Evolutionary conservation across 1,140 invertebrate species (phyloP).

Genomic region (Drosophila leontia): DNA sequence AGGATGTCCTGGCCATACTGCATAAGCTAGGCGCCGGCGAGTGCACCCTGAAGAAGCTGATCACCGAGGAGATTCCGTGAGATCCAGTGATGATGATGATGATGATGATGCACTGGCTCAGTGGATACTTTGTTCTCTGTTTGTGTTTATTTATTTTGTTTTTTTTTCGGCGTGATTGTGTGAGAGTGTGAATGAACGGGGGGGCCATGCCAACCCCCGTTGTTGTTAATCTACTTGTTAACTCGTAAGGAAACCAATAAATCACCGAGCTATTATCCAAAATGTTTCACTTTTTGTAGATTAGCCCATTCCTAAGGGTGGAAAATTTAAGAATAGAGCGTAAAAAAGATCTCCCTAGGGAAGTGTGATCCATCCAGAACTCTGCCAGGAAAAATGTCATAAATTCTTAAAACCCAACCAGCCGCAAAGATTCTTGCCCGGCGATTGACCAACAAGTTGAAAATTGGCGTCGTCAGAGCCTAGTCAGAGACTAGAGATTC

Average conservation of each 20-base stretch:
- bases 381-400: not conserved
- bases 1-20: constrained; percentile 84
- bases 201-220: not conserved
- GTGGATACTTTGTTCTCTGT: not conserved
- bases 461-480: constrained; percentile 19
- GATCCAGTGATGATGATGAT: not conserved
- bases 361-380: not conserved
- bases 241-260: constrained; percentile 57
- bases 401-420: constrained; percentile 6
- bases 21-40: constrained; percentile 84
- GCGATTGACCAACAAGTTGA: constrained; percentile 52
- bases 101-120: not conserved
- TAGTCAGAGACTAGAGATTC: not conserved
- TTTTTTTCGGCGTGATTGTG: constrained; percentile 3
- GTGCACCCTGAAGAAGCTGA: constrained; percentile 85
- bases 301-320: too few species aligned
- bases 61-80: constrained; percentile 76
- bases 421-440: constrained; percentile 27
- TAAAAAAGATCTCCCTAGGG: too few species aligned
- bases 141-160: not conserved
- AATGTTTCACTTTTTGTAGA: too few species aligned
- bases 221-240: constrained; percentile 50
- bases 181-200: constrained; percentile 16
- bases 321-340: too few species aligned
- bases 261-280: constrained; percentile 17